Conservation (phyloP, 2,888 invertebrate species). For the Archips xylosteana region DNA sequence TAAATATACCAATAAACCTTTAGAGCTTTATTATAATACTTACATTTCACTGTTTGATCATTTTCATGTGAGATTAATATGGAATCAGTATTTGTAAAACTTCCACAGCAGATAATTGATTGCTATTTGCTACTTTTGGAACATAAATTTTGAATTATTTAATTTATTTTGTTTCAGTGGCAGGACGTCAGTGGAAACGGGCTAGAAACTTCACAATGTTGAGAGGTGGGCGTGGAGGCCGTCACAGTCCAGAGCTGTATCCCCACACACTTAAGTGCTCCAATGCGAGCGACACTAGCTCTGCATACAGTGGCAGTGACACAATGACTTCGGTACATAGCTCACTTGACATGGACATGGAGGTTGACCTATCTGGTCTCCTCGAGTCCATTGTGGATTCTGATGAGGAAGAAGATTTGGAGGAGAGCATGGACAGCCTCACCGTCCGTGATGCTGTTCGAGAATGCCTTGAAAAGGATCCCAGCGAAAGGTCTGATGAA, state of each 20-base stretch:
- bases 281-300: conserved; percentile 96
- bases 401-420: conserved; percentile 97
- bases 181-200: conserved; percentile 66
- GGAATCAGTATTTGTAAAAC: not conserved
- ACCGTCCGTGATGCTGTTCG: conserved; percentile 97
- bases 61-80: not conserved
- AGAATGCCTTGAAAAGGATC: conserved; percentile 99
- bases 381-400: conserved; percentile 98
- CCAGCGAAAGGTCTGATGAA: conserved; percentile 96
- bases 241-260: conserved; percentile 91
- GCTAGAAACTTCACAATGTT: conserved; percentile 82
- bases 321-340: conserved; percentile 97
- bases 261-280: conserved; percentile 92
- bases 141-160: conserved; percentile 14
- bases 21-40: not conserved
- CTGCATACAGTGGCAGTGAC: conserved; percentile 98
- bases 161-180: conserved; percentile 64
- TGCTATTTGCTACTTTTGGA: not conserved
- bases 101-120: not conserved
- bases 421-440: conserved; percentile 95
- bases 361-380: conserved; percentile 96
- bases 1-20: not conserved
- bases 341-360: conserved; percentile 91
- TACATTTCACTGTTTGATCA: not conserved
- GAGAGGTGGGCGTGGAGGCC: conserved; percentile 86